Evolutionary conservation across 2,888 invertebrate species (phyloP), one percentile per base, ranked within the genome.

Genomic region (Cerastis leucographa): DNA sequence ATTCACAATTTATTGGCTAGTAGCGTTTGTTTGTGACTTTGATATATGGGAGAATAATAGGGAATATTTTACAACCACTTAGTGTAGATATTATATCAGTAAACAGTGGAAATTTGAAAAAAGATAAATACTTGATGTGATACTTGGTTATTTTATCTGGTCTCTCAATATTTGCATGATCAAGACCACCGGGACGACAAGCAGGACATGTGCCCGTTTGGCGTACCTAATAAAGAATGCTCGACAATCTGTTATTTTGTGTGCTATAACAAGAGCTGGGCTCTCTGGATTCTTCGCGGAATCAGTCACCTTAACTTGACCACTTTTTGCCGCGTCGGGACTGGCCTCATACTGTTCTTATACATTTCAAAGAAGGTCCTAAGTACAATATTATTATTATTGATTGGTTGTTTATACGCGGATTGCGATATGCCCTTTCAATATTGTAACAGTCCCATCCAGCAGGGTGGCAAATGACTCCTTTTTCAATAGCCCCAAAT

Each of bases 381-480:
- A 94, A 92, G 91, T 90, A 89, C 91, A 87, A 89, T 91, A 89
- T 91, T 91, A 92, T 92, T 93, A 94, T 92, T 94, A 94, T 92
- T 83, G 88, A 79, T 87, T 71, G 68, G 67, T 51, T 75, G 71
- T 72, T 76, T 91, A 90, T 85, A 90, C 80, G 62, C 56, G 25
- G 54, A 67, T 85, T 82, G 78, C 62, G 65, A 81, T 88, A 82
- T 79, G 44, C 44, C 92, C 87, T 93, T 94, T 93, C 87, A 92
- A 93, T 92, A 92, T 92, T 91, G 89, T n/a, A 91, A 91, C 84
- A 88, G 88, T 77, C 81, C 80, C 89, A 89, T 93, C 91, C 90
- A 92, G 89, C 93, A 92, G 94, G 96, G 96, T 96, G 96, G 96
- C 93, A 94, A 94, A 93, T 92, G 92, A 91, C 88, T 92, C 90